These are phyloP conservation scores for Minunthozetes semirufus DNA, from an alignment of 2,888 invertebrate genomes.

Conservation along the genomic window DNA sequence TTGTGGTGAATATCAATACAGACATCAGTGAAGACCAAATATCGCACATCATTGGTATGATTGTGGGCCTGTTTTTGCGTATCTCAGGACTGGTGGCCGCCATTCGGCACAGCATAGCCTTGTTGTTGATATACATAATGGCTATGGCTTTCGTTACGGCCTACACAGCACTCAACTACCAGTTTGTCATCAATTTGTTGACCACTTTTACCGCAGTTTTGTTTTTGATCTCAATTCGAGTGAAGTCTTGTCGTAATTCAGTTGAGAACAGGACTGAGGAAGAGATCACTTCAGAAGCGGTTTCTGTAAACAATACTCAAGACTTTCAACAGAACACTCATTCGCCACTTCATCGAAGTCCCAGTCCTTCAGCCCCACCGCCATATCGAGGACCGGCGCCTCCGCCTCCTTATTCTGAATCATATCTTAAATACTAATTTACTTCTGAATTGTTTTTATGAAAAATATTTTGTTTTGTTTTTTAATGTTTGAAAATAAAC, in stretches of 20 bases:
- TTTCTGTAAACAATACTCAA: not conserved
- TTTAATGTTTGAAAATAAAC: too few species aligned
- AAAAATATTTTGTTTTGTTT: too few species aligned
- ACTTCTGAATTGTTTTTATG: too few species aligned
- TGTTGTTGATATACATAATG: not conserved
- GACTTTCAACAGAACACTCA: not conserved
- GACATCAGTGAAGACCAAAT: not conserved
- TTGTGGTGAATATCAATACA: not conserved
- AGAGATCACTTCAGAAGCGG: not conserved
- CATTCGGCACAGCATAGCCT: not conserved
- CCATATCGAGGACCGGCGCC: not conserved
- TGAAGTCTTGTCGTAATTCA: not conserved
- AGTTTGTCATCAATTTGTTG: slow-evolving; percentile 3
- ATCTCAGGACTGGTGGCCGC: not conserved
- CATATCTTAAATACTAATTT: not conserved
- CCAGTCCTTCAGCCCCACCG: not conserved
- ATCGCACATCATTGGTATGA: not conserved
- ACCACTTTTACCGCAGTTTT: not conserved
- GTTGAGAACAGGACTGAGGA: not conserved
- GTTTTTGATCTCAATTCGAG: not conserved
- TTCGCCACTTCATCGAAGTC: not conserved
- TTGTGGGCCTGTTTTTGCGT: not conserved
- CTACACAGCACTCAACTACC: not conserved
- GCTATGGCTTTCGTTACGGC: not conserved
- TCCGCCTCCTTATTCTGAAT: not conserved